Percentiles rank a stretch among this genome's conserved stretches.
Evolutionary conservation across 2,113 vertebrate genomes (phyloP).

Genomic region (Mus musculus): GRCm39 chr7:117861501-117862000

Average conservation of each 20-base stretch:
- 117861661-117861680: no score
- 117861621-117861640: neutral
- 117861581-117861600: neutral
- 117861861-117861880: no score
- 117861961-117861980: neutral
- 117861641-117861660: no score
- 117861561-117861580: neutral
- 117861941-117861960: neutral
- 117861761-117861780: neutral
- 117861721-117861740: neutral
- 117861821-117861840: neutral
- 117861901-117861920: neutral
- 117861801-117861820: neutral
- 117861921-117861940: neutral
- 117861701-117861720: neutral
- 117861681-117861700: neutral
- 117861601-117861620: neutral
- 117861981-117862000: neutral
- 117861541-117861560: neutral
- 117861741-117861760: neutral
- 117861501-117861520: neutral
- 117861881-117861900: neutral
- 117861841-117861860: neutral
- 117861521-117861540: neutral
- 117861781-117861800: neutral